Evolutionary conservation across 2,888 invertebrate species (phyloP).

Genomic region (Ephialtes manifestator): DNA sequence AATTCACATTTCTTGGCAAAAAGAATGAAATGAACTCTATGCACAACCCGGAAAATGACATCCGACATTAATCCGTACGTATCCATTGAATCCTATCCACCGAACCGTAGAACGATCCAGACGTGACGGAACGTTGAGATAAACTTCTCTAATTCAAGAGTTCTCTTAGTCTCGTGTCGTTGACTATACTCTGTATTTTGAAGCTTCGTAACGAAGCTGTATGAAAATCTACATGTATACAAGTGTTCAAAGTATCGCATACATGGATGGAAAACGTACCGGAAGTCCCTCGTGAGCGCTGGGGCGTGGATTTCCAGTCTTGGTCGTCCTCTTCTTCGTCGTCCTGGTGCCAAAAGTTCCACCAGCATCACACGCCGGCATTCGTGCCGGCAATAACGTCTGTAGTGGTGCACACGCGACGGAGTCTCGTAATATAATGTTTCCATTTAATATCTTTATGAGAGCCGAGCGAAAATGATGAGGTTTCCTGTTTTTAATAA

Average conservation of each 20-base stretch:
- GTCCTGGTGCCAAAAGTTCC: conserved; percentile 12
- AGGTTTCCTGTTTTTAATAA: conserved; percentile 85
- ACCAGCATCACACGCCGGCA: neutral
- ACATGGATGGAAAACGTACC: conserved; percentile 43
- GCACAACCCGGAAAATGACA: neutral
- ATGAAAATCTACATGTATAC: neutral
- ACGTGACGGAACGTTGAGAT: conserved; percentile 47
- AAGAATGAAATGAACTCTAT: neutral
- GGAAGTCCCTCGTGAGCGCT: conserved; percentile 61
- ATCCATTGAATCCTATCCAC: neutral
- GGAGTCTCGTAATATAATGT: conserved; percentile 81
- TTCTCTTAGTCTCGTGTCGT: conserved; percentile 41
- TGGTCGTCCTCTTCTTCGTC: conserved; percentile 44
- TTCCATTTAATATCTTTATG: conserved; percentile 85
- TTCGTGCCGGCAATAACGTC: neutral
- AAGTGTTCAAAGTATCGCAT: conserved; percentile 4
- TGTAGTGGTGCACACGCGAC: conserved; percentile 46
- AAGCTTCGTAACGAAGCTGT: conserved; percentile 21
- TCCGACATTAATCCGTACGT: neutral
- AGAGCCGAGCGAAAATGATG: conserved; percentile 83
- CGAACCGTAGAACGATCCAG: conserved; percentile 41
- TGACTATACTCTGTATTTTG: neutral
- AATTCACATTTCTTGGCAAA: neutral
- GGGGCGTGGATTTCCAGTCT: conserved; percentile 50
- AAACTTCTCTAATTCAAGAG: conserved; percentile 61